Evolutionary conservation across 2,797 vertebrate genomes (phyloP).

Genomic region (Clarias laeviceps): DNA sequence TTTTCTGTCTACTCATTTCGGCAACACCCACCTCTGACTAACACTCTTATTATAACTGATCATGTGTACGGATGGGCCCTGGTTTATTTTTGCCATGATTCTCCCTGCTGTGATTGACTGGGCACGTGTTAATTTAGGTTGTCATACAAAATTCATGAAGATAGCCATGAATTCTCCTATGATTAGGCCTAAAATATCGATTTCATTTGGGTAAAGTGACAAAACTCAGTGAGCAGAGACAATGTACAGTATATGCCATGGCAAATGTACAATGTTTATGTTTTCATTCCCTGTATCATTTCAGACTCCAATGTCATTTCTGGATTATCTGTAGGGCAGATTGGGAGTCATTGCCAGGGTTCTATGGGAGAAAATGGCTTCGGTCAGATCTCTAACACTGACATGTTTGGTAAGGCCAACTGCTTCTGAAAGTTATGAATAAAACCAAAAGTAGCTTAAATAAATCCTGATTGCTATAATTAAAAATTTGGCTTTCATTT

Average conservation of each 20-base stretch:
- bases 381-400: constrained; percentile 66
- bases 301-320: constrained; percentile 47
- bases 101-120: constrained; percentile 22
- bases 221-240: not conserved
- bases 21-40: constrained; percentile 33
- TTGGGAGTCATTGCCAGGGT: constrained; percentile 45
- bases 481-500: not conserved
- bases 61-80: constrained; percentile 24
- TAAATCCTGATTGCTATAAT: not conserved
- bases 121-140: constrained; percentile 32
- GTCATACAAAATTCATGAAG: constrained; percentile 21
- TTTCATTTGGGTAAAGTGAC: not conserved
- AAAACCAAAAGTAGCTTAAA: not conserved
- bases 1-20: constrained; percentile 47
- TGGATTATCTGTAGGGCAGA: constrained; percentile 47
- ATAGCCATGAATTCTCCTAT: no score
- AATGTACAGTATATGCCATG: constrained; percentile 4
- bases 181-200: constrained; percentile 18
- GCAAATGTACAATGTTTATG: not conserved
- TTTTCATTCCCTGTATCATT: constrained; percentile 22
- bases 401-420: constrained; percentile 72
- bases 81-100: constrained; percentile 41
- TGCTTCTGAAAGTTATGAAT: not conserved
- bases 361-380: constrained; percentile 66
- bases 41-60: constrained; percentile 30